Percentiles rank a stretch among this genome's conserved stretches.
These are phyloP conservation scores for Cecidostiba fungosa DNA, from an alignment of 2,888 invertebrate species.

Conservation along the genomic window DNA sequence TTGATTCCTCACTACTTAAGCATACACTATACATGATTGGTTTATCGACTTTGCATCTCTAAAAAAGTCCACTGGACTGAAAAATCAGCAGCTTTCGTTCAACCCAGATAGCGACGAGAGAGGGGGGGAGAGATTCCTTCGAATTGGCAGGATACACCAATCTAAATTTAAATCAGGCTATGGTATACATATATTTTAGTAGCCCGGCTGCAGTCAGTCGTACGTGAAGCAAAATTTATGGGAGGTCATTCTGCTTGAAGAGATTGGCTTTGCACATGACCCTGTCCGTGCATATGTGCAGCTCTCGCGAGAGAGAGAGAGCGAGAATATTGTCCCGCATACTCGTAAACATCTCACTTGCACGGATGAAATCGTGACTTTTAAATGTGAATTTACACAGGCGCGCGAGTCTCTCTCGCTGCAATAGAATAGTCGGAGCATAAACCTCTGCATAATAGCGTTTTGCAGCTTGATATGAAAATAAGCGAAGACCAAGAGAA, in stretches of 20 bases:
- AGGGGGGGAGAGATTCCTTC: constrained; percentile 36
- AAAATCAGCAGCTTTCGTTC: not conserved
- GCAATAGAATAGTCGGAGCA: constrained; percentile 1
- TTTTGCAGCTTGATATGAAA: constrained; percentile 29
- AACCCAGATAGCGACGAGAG: not conserved
- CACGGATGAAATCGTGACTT: constrained; percentile 39
- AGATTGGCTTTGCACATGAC: constrained; percentile 59
- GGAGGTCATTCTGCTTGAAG: constrained; percentile 58
- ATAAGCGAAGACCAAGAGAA: not conserved
- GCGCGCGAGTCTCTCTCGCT: not conserved
- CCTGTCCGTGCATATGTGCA: not conserved
- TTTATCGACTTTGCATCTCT: not conserved
- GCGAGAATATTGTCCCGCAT: constrained; percentile 52
- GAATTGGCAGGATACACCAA: constrained; percentile 60
- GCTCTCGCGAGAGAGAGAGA: not conserved
- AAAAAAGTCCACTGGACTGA: not conserved
- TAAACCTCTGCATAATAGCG: constrained; percentile 28
- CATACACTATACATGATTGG: too few species aligned
- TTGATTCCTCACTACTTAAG: too few species aligned
- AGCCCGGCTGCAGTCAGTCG: not conserved
- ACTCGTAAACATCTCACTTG: constrained; percentile 56
- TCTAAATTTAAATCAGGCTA: constrained; percentile 63
- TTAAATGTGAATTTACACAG: constrained; percentile 43
- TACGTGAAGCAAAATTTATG: constrained; percentile 59
- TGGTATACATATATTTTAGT: constrained; percentile 16